Percentiles rank a stretch among this genome's conserved stretches.
These are phyloP conservation scores for Mormyrus proboscirostris DNA, from an alignment of 2,797 vertebrate species.

Conservation along the genomic window DNA sequence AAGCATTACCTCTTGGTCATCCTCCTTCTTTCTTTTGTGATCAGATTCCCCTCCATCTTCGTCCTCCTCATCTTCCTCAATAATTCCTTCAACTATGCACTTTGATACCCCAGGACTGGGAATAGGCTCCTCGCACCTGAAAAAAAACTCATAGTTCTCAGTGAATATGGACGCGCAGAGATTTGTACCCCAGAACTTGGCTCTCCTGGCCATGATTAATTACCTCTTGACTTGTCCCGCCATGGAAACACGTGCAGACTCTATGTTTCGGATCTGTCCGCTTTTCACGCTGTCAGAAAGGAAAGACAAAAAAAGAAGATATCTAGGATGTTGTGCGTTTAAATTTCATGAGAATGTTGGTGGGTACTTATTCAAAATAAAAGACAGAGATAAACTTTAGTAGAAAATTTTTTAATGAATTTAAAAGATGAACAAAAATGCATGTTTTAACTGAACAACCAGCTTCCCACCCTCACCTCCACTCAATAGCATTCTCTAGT, in stretches of 20 bases:
- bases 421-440: background rate
- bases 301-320: background rate
- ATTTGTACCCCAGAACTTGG: background rate
- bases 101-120: conserved; percentile 74
- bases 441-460: background rate
- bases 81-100: conserved; percentile 83
- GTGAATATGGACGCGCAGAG: background rate
- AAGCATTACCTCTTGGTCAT: conserved; percentile 76
- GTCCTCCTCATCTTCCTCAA: conserved; percentile 84
- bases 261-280: conserved; percentile 90
- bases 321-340: background rate
- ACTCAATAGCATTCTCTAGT: conserved; percentile 93
- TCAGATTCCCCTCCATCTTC: conserved; percentile 73
- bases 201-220: conserved; percentile 21
- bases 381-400: background rate
- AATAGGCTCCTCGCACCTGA: conserved; percentile 78
- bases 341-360: background rate
- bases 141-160: background rate
- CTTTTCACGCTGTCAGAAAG: conserved; percentile 81
- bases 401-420: background rate
- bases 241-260: conserved; percentile 95
- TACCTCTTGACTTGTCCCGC: conserved; percentile 90
- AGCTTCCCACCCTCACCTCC: conserved; percentile 74
- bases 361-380: conserved; percentile 1
- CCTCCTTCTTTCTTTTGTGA: conserved; percentile 90